Conservation (phyloP, 2,797 vertebrate genomes). For the Hephaestus fuliginosus region DNA sequence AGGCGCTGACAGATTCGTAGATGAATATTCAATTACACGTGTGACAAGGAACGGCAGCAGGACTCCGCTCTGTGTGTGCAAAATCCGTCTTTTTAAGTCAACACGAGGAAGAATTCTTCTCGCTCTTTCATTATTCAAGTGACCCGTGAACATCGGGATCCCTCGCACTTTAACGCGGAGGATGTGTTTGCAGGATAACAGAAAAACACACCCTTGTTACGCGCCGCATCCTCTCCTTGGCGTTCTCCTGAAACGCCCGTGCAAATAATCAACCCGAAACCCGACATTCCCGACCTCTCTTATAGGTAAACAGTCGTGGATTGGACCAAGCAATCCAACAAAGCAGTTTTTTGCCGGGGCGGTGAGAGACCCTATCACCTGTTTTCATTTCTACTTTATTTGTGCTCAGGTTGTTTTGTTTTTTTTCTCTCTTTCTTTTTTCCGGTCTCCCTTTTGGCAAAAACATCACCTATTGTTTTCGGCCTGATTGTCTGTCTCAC, state of each 20-base stretch:
- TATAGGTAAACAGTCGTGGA: slow-evolving; percentile 32
- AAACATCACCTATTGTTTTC: slow-evolving; percentile 59
- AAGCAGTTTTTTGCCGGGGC: neutral
- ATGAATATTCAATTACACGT: too few relatives aligned
- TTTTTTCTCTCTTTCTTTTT: too few relatives aligned
- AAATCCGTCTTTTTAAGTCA: slow-evolving; percentile 18
- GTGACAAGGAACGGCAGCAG: too few relatives aligned
- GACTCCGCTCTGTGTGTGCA: neutral
- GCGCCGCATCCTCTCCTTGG: slow-evolving; percentile 11
- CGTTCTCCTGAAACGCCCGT: slow-evolving; percentile 33
- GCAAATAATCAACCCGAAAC: slow-evolving; percentile 52
- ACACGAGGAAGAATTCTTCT: neutral
- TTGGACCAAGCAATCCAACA: slow-evolving; percentile 31
- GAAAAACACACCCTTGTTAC: slow-evolving; percentile 14
- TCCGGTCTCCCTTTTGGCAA: slow-evolving; percentile 33
- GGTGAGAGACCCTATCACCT: slow-evolving; percentile 20
- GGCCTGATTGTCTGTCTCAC: slow-evolving; percentile 32
- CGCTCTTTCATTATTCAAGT: neutral
- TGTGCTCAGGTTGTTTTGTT: neutral
- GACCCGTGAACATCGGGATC: slow-evolving; percentile 15
- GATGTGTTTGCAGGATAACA: neutral
- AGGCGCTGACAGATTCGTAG: neutral
- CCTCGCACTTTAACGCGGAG: neutral
- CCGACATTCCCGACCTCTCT: slow-evolving; percentile 50
- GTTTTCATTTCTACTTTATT: slow-evolving; percentile 26